Evolutionary conservation across 2,113 vertebrate species (phyloP), one percentile per base, ranked within the genome.

Genomic region (Petrocephalus zakoni): DNA sequence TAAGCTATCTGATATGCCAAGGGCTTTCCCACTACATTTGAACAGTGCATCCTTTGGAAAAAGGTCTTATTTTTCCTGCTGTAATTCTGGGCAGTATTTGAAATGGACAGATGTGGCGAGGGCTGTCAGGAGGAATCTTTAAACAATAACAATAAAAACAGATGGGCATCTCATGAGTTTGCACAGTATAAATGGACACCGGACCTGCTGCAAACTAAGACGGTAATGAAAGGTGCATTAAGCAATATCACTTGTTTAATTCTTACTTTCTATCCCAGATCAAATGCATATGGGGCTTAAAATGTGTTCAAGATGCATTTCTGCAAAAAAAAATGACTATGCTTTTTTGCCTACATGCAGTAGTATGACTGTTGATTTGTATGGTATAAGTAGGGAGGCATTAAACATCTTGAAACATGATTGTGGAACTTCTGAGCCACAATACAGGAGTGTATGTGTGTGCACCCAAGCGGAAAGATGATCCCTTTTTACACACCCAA

Each of bases 221-320:
- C 29, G 37, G 29, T 7, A 37, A 75, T 75, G 68, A 75, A 75
- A 37, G 68, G 25, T 37, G 34, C 1, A 6, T 75, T 75, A 75
- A 75, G 15, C 34, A 15, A 19, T 37, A 15, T 7, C 25, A 34
- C 25, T 72, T 11, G 10, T 72, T 34, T 75, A 17, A 37, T 17
- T 34, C 25, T 34, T 25, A 61, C 64, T 72, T 72, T 34, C 29
- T 15, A 3, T 91, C 92, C 93, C 91, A 52, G 93, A 92, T 95
- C 93, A 94, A 91, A 94, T 92, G 92, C 93, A 93, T 93, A 92
- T 93, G 93, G 93, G 92, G 91, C 90, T 91, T 93, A 93, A 91
- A 91, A 92, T 90, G 91, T 92, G 51, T 85, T 89, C 90, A 93
- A 89, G 91, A 89, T n/a, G 22, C 52, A 81, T n/a, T 92, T 93